Evolutionary conservation across 2,113 vertebrate genomes (phyloP), one percentile per base, ranked within the genome.

Genomic region (Hemibagrus wyckioides): DNA sequence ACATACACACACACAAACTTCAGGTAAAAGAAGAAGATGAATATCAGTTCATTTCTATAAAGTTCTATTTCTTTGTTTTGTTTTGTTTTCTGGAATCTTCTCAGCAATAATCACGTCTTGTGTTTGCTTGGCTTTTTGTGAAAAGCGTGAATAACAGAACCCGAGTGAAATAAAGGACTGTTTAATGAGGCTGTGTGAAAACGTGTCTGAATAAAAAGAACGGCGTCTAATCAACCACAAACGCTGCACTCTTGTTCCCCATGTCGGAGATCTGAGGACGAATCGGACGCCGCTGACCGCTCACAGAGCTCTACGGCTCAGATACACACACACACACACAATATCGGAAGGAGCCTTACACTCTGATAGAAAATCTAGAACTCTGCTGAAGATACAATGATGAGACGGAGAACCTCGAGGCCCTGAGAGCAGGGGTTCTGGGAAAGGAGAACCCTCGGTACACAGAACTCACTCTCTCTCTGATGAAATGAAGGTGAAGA

Each of bases 41-140:
- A 54, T 30, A 11, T 82, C 39, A 67, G 21, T 56, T n/a, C 30
- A 54, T 69, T 14, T 57, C 2, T 56, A 33, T 57, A 23, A 23
- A 65, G 54, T 19, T 52, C 59, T 73, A 56, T 23, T 77, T 82
- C 50, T 61, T 83, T 71, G 82, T 71, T 77, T 76, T 83, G 77
- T 76, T 23, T 56, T 71, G 61, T 69, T 85, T 59, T n/a, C 50
- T 4, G 75, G 48, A 89, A 89, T 75, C 81, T 89, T 87, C 76
- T 89, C 85, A 91, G 90, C 90, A 91, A 91, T 91, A 91, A 89
- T 82, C 77, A 13, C n/a, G 17, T 77, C 80, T 81, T 91, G 67
- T 87, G 90, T 89, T 89, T 82, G 90, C 90, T 89, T 85, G 79
- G 90, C 87, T 88, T 88, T 65, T 88, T 65, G 80, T 82, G 76